Evolutionary conservation across 2,888 invertebrate species (phyloP).

Genomic region (Thera britannica): DNA sequence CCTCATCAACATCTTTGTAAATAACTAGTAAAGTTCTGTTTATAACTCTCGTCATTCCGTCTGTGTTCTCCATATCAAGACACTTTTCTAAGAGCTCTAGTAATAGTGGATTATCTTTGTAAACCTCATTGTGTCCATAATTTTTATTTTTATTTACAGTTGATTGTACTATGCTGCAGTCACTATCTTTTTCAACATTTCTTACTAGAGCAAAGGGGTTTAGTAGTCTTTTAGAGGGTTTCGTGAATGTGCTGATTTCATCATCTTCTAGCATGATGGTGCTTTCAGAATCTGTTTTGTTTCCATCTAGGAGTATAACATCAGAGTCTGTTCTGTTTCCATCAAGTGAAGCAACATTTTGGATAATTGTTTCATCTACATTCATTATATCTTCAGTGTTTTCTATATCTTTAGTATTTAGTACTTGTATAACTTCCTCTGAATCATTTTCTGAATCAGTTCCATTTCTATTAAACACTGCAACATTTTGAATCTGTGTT

Average conservation of each 20-base stretch:
- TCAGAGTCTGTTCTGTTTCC: constrained; percentile 13
- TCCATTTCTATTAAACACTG: background rate
- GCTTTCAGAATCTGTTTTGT: constrained; percentile 14
- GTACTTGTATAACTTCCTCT: background rate
- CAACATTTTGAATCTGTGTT: background rate
- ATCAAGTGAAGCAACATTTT: constrained; percentile 1
- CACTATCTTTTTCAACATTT: constrained; percentile 23
- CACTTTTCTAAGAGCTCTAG: constrained; percentile 57
- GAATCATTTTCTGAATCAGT: background rate
- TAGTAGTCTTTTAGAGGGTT: background rate
- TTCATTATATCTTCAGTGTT: constrained; percentile 2
- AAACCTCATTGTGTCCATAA: constrained; percentile 33
- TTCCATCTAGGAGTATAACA: constrained; percentile 15
- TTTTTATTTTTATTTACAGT: background rate
- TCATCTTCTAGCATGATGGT: constrained; percentile 23
- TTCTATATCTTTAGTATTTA: background rate
- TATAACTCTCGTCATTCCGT: constrained; percentile 58
- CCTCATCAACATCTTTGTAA: constrained; percentile 49
- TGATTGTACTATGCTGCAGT: constrained; percentile 20
- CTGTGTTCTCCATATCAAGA: constrained; percentile 50
- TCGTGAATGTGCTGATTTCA: background rate
- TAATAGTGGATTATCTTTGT: constrained; percentile 50
- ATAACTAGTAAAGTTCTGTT: constrained; percentile 53
- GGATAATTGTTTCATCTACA: constrained; percentile 20
- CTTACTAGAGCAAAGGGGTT: background rate